Conservation (phyloP, 2,888 invertebrate species). For the Marasmarcha lunaedactyla region DNA sequence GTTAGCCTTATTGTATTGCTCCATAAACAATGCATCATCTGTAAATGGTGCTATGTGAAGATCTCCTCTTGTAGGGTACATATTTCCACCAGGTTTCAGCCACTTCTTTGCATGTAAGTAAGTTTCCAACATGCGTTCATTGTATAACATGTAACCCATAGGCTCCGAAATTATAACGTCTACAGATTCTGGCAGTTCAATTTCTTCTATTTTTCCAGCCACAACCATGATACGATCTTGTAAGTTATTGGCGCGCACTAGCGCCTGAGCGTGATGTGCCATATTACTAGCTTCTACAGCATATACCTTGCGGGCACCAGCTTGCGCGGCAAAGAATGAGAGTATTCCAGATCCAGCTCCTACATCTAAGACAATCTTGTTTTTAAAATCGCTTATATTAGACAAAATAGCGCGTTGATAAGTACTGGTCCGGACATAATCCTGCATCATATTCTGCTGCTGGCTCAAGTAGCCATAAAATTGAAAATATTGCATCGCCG, state of each 20-base stretch:
- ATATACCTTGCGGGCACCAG: slow-evolving; percentile 95
- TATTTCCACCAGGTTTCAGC: slow-evolving; percentile 91
- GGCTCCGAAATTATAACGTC: slow-evolving; percentile 99
- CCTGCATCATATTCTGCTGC: slow-evolving; percentile 99
- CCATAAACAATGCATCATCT: slow-evolving; percentile 97
- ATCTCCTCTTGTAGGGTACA: slow-evolving; percentile 98
- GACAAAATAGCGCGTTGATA: slow-evolving; percentile 97
- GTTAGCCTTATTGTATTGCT: slow-evolving; percentile 98
- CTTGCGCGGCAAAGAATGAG: slow-evolving; percentile 98
- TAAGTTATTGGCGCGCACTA: slow-evolving; percentile 91
- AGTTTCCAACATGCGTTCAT: slow-evolving; percentile 98
- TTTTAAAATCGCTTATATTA: slow-evolving; percentile 91
- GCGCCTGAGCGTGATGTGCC: slow-evolving; percentile 93
- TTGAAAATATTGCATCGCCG: slow-evolving; percentile 99
- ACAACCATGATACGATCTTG: slow-evolving; percentile 91
- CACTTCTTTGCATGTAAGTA: slow-evolving; percentile 99
- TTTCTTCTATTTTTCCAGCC: slow-evolving; percentile 98
- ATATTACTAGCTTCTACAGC: slow-evolving; percentile 99
- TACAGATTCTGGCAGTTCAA: slow-evolving; percentile 93
- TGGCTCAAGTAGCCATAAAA: slow-evolving; percentile 99
- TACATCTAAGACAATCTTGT: slow-evolving; percentile 95
- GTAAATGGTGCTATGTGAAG: slow-evolving; percentile 97
- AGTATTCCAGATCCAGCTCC: slow-evolving; percentile 99
- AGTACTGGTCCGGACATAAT: slow-evolving; percentile 97
- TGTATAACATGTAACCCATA: slow-evolving; percentile 99